Evolutionary conservation across 2,797 vertebrate genomes (phyloP), one percentile per base, ranked within the genome.

Genomic region (Delichon dasypus): DNA sequence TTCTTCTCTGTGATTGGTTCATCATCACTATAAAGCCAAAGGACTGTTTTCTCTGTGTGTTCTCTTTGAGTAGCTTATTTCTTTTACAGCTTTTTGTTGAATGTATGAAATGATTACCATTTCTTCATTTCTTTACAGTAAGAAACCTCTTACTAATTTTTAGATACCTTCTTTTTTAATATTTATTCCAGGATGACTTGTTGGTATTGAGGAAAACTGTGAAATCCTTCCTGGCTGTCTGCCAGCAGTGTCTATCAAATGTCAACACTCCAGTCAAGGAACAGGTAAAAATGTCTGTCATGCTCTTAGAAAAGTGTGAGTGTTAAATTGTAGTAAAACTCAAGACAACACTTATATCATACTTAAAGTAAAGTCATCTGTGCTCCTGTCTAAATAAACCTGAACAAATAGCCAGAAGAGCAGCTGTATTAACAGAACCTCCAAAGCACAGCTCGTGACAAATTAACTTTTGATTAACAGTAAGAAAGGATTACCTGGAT

Each of bases 201-300:
- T 85, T 99, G 95, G 98, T 99, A 58, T 98, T 99, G 88, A 98
- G 99, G 96, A 98, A 99, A 97, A 99, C 99, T 85, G 99, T 99
- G 94, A 99, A 99, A 98, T 99, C 99, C 44, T 99, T 99, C 90
- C 97, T 99, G 95, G 99, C 99, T 25, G 98, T 99, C 89, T 99
- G 99, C 97, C 99, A 99, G 90, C 99, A 99, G 98, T 99, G 99
- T 97, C 98, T 99, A 53, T 99, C 99, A 84, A 99, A 99, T 90
- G 99, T 99, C 97, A 99, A 99, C 98, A 99, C 99, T 70, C 98
- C 98, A 32, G 99, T 99, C 75, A 99, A 99, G 97, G 99, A 99
- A 84, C 99, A 99, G 99, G 99, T 99, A 98, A 98, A 81, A 91
- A 78, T 45, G 50, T 44, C 78, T 90, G 55, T 75, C 85, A 8